Percentiles rank a stretch among this genome's conserved stretches.
phyloP scores from a whole-genome alignment of 1,140 invertebrate genomes.

The Capitella teleta region DNA sequence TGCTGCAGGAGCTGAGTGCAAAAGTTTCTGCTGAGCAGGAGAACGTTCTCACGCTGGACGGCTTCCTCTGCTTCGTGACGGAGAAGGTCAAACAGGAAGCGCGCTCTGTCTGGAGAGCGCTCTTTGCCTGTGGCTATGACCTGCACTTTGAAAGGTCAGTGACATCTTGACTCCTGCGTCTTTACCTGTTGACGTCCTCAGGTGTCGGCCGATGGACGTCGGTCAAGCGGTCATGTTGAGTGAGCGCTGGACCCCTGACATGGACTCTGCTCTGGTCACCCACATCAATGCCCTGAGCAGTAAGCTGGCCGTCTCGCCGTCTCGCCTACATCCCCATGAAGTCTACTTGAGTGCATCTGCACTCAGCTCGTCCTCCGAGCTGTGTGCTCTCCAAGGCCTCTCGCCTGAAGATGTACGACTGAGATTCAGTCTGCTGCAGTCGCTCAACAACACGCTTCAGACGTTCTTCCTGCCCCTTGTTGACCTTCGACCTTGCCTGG shows the following conservation, averaged over 20 bases:
- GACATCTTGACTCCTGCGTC: background rate
- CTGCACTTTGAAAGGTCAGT: slow-evolving; percentile 36
- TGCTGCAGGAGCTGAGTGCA: background rate
- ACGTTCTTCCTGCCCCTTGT: slow-evolving; percentile 37
- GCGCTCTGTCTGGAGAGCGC: slow-evolving; percentile 29
- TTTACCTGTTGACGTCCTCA: slow-evolving; percentile 7
- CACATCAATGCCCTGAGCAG: slow-evolving; percentile 30
- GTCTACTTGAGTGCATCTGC: slow-evolving; percentile 26
- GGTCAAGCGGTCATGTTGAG: slow-evolving; percentile 30
- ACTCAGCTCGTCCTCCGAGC: slow-evolving; percentile 10
- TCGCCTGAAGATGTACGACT: slow-evolving; percentile 35
- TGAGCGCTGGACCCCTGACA: slow-evolving; percentile 33
- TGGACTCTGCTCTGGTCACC: slow-evolving; percentile 31
- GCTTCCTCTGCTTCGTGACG: slow-evolving; percentile 33
- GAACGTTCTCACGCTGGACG: slow-evolving; percentile 30
- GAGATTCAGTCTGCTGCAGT: slow-evolving; percentile 37
- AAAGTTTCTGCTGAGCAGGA: slow-evolving; percentile 11
- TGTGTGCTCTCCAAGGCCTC: slow-evolving; percentile 19
- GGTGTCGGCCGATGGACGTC: slow-evolving; percentile 32
- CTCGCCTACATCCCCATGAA: slow-evolving; percentile 38
- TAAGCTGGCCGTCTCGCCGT: slow-evolving; percentile 28
- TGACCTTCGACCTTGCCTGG: slow-evolving; percentile 34
- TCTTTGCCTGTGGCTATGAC: slow-evolving; percentile 37
- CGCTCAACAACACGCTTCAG: slow-evolving; percentile 33
- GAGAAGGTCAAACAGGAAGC: slow-evolving; percentile 29